Evolutionary conservation across 2,797 vertebrate genomes (phyloP).

Genomic region (Simalia tracyae): DNA sequence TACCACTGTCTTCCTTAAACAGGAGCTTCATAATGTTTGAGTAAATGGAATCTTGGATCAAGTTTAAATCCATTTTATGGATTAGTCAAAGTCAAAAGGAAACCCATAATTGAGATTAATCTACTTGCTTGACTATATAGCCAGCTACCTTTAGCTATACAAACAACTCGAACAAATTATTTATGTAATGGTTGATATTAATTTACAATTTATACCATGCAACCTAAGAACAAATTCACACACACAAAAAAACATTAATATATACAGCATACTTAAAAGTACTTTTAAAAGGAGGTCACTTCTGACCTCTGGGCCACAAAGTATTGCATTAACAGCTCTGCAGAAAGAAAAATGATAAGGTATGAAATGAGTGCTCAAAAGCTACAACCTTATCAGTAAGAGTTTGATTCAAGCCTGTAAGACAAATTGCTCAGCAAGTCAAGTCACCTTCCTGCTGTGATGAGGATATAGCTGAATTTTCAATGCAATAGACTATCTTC

Average conservation of each 20-base stretch:
- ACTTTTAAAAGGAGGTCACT: conserved; percentile 75
- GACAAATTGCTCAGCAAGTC: conserved; percentile 80
- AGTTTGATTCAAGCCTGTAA: conserved; percentile 79
- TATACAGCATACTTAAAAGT: conserved; percentile 71
- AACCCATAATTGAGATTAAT: neutral
- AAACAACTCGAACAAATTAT: conserved; percentile 42
- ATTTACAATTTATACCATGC: conserved; percentile 51
- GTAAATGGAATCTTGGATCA: neutral
- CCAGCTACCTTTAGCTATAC: neutral
- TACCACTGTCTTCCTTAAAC: neutral
- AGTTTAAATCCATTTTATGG: neutral
- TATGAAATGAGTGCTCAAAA: conserved; percentile 78
- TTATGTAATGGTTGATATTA: conserved; percentile 31
- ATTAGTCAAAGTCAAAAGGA: neutral
- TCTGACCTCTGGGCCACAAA: conserved; percentile 81
- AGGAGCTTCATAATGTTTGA: neutral
- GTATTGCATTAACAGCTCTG: conserved; percentile 74
- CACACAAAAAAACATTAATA: conserved; percentile 54
- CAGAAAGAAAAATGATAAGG: conserved; percentile 80
- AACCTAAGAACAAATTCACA: conserved; percentile 60
- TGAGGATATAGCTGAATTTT: conserved; percentile 76
- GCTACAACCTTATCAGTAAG: conserved; percentile 79
- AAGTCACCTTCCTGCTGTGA: conserved; percentile 81
- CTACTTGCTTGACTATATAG: neutral
- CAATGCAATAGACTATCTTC: conserved; percentile 75